Percentiles rank a stretch among this genome's conserved stretches.
These are phyloP conservation scores for Exephanes ischioxanthus DNA, from an alignment of 2,888 invertebrate genomes.

Conservation along the genomic window DNA sequence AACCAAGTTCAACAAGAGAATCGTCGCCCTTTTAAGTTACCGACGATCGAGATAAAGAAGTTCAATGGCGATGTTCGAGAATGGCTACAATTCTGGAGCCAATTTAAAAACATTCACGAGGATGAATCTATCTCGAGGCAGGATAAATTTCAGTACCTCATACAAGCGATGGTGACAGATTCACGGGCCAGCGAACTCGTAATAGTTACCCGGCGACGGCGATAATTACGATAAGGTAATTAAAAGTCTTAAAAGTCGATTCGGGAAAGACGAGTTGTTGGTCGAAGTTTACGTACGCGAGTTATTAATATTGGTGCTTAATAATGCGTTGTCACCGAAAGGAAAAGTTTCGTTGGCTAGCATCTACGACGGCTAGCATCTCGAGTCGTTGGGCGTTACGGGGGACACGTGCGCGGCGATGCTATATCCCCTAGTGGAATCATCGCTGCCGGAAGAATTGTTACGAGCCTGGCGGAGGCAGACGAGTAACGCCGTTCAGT, in stretches of 20 bases:
- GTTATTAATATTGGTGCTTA: constrained; percentile 74
- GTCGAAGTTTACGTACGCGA: constrained; percentile 77
- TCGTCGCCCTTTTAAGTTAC: no score
- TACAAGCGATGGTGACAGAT: constrained; percentile 68
- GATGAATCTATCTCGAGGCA: constrained; percentile 63
- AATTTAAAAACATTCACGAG: constrained; percentile 74
- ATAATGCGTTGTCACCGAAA: constrained; percentile 63
- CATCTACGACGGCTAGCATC: constrained; percentile 74
- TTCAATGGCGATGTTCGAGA: constrained; percentile 71
- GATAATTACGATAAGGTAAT: constrained; percentile 76
- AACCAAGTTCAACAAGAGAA: no score
- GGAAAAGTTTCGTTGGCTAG: constrained; percentile 60
- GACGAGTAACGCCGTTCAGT: constrained; percentile 28
- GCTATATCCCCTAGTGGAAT: constrained; percentile 75
- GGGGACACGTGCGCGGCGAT: constrained; percentile 73
- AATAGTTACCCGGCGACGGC: constrained; percentile 71
- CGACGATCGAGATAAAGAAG: constrained; percentile 64
- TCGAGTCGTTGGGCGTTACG: constrained; percentile 70
- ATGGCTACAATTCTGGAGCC: constrained; percentile 75
- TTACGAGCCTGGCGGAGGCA: constrained; percentile 70
- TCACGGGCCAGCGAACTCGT: constrained; percentile 73
- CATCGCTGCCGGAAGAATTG: constrained; percentile 71
- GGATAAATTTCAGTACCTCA: constrained; percentile 74
- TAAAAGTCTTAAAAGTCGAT: constrained; percentile 71
- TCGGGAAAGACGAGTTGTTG: constrained; percentile 75